Evolutionary conservation across 2,888 invertebrate species (phyloP).

Genomic region (Andrena marginata): DNA sequence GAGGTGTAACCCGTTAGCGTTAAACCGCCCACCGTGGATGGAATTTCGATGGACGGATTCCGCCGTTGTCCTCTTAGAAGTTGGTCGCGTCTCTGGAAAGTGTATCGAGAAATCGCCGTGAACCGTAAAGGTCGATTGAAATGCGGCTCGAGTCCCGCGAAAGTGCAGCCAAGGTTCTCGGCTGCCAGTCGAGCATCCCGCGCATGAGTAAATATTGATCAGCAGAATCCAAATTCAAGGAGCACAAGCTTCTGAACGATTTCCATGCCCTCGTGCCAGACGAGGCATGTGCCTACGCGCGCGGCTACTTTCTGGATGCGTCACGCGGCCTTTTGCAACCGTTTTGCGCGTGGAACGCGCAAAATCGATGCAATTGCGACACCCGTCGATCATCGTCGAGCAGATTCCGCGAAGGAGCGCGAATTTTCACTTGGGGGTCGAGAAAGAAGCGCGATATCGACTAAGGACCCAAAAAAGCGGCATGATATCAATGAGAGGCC

Average conservation of each 20-base stretch:
- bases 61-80: slow-evolving; percentile 1
- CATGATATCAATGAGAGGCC: background rate
- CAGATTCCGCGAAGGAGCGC: background rate
- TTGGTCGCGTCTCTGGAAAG: slow-evolving; percentile 50
- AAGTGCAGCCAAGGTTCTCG: slow-evolving; percentile 76
- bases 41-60: slow-evolving; percentile 23
- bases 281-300: slow-evolving; percentile 26
- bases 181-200: slow-evolving; percentile 31
- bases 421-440: background rate
- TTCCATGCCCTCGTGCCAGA: background rate
- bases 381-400: background rate
- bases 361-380: slow-evolving; percentile 13
- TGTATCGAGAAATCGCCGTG: slow-evolving; percentile 55
- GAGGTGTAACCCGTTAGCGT: too few species aligned
- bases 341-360: slow-evolving; percentile 6
- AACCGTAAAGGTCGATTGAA: slow-evolving; percentile 74
- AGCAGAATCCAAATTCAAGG: background rate
- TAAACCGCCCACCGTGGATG: slow-evolving; percentile 9
- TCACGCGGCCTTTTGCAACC: slow-evolving; percentile 46
- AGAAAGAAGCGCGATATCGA: background rate
- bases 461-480: too few species aligned
- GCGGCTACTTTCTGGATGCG: slow-evolving; percentile 37
- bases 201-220: slow-evolving; percentile 28
- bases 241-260: background rate
- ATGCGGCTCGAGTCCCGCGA: slow-evolving; percentile 81